Conservation (phyloP, 2,888 invertebrate species). For the Oconnorella tubifera region DNA sequence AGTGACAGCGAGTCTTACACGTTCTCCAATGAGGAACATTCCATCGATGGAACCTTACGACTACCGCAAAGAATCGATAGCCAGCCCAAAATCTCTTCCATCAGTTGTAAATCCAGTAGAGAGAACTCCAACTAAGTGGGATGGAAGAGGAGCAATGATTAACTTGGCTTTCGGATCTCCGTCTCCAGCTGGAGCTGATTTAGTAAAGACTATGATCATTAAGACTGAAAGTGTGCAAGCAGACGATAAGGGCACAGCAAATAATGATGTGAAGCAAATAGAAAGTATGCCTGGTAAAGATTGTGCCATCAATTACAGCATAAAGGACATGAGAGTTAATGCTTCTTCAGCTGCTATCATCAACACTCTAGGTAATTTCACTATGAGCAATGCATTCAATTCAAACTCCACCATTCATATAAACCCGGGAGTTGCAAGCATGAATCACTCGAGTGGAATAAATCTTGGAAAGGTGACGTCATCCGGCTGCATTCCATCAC, state of each 20-base stretch:
- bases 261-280: constrained; percentile 25
- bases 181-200: not conserved
- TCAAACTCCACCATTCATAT: not conserved
- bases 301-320: constrained; percentile 37
- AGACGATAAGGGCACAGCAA: not conserved
- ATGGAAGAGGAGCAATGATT: constrained; percentile 15
- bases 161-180: constrained; percentile 6
- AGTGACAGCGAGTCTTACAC: not conserved
- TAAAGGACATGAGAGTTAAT: constrained; percentile 24
- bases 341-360: constrained; percentile 14
- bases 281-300: constrained; percentile 28
- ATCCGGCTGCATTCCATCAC: not conserved
- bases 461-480: not conserved
- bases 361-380: not conserved
- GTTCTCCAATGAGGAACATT: constrained; percentile 77
- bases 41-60: constrained; percentile 96
- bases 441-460: not conserved
- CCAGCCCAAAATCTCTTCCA: too few relatives aligned
- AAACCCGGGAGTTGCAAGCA: not conserved
- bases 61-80: constrained; percentile 64
- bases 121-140: constrained; percentile 14
- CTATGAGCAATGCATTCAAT: not conserved
- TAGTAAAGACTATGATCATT: constrained; percentile 6
- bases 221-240: constrained; percentile 9
- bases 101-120: constrained; percentile 13